Base-by-base conservation (phyloP, 1,140 invertebrate genomes). In the Lepidurus apus region DNA sequence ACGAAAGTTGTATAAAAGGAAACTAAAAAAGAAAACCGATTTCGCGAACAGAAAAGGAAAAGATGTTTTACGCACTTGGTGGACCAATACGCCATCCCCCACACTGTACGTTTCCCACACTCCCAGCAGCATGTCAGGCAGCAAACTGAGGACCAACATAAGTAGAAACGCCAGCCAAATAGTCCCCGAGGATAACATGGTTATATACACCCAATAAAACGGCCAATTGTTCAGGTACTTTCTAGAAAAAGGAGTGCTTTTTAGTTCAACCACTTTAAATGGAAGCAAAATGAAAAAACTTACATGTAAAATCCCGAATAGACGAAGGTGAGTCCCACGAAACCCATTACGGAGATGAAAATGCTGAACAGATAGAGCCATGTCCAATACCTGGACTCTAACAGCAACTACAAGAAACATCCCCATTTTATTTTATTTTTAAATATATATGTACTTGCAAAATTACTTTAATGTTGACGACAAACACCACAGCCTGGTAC, bases 321-420 rank as follows among this genome's bases (percentile, higher is more conserved):
- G 7, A 88, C 65, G 9, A 89, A 81, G 11, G 89, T 87, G 74
- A 89, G 85, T n/a, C 82, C 74, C 2, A 91, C 82, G 81, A 91
- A 92, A 10, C 85, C 82, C 1, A 91, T 42, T 80, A 91, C 85
- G 0, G 91, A 91, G 21, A 90, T 80, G 6, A 89, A 11, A 2
- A 90, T 82, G 26, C 88, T 87, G 0, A 85, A 78, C 11, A 91
- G 84, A 80, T 91, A 90, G 43, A 88, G 84, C 75, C 86, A 80
- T 1, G 89, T 91, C 82, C 91, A 89, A 83, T 91, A 91, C 75
- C 87, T 88, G 43, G 91, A 89, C 79, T 89, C 87, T 26, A 93
- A 82, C 82, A 89, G 87, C 80, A 92, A 82, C 88, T 92, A 82
- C 80, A 84, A 86, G 77, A 77, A 80, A 42, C 78, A 6, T 45